Base-by-base conservation (phyloP, 2,113 vertebrate genomes). In the Ginglymostoma cirratum region DNA sequence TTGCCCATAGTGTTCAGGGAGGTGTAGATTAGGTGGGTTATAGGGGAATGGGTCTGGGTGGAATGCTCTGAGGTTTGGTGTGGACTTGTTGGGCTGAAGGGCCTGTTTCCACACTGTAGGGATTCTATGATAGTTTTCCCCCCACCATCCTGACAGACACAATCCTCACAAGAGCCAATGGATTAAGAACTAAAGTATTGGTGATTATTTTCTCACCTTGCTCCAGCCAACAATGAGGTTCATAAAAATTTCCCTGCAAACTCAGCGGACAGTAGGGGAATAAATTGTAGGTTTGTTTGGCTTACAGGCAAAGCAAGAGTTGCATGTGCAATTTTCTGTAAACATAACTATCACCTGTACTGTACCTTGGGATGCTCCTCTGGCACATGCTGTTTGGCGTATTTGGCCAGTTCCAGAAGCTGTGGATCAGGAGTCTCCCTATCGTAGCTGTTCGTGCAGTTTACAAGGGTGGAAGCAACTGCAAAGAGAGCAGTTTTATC, bases 391-490 rank as follows among this genome's bases (percentile, higher is more conserved):
- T 99, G 99, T 97, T 99, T 99, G 96, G 99, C 99, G 0, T 99
- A 99, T 96, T 99, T 99, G 93, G 99, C 99, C 96, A 99, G 97
- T 97, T 99, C 99, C 96, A 99, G 97, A 98, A 99, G 98, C 97
- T 99, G 99, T 0, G 99, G 98, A 96, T 99, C 99, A 0, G 98
- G 99, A 96, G 99, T 99, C 96, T 99, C 98, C 0, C 98, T 98
- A 90, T 99, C 99, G 0, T 99, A 99, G 97, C 99, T 99, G 97
- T 99, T 99, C 96, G 99, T 99, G 97, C 99, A 99, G 96, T 99
- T 99, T 48, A 99, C 99, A 78, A 99, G 97, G 0, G 98, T 99
- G 2, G 99, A 99, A 96, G 98, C 98, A 3, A 99, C 98, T 0
- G 99, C 99, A 2, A 99, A 99, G 69, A 99, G 98, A 96, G 99